A percentile compares a stretch with the other conserved stretches of the same genome.
phyloP scores from a whole-genome alignment of 2,113 vertebrate genomes.

The Alouatta palliata region DNA sequence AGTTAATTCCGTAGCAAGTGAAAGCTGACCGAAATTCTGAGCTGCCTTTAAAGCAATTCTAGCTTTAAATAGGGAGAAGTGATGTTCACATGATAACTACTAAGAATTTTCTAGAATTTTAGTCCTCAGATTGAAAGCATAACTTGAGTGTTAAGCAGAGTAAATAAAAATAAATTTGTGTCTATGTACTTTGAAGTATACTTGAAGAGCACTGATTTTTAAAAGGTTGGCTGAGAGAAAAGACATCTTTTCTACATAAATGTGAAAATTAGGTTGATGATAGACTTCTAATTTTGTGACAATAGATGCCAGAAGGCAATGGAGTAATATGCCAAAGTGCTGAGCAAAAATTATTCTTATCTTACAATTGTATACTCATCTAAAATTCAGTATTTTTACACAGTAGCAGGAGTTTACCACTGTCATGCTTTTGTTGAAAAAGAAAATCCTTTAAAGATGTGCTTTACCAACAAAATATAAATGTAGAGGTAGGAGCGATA shows the following conservation, averaged over 20 bases:
- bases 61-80: neutral
- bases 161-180: conserved; percentile 4
- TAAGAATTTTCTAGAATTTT: conserved; percentile 16
- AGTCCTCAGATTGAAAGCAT: conserved; percentile 18
- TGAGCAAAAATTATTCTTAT: conserved; percentile 15
- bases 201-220: neutral
- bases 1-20: conserved; percentile 82
- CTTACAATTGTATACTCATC: conserved; percentile 51
- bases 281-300: neutral
- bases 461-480: neutral
- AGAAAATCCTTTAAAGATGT: neutral
- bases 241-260: neutral
- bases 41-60: conserved; percentile 79
- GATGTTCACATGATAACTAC: neutral
- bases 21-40: conserved; percentile 86
- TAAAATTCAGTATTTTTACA: conserved; percentile 40
- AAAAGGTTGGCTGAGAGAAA: neutral
- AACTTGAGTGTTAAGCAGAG: neutral
- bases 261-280: conserved; percentile 14
- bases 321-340: neutral
- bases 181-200: neutral
- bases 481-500: neutral
- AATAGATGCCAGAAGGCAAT: neutral
- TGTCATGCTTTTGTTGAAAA: neutral
- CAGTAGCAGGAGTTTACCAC: neutral